Evolutionary conservation across 2,888 invertebrate genomes (phyloP).

Genomic region (Sepiola atlantica): DNA sequence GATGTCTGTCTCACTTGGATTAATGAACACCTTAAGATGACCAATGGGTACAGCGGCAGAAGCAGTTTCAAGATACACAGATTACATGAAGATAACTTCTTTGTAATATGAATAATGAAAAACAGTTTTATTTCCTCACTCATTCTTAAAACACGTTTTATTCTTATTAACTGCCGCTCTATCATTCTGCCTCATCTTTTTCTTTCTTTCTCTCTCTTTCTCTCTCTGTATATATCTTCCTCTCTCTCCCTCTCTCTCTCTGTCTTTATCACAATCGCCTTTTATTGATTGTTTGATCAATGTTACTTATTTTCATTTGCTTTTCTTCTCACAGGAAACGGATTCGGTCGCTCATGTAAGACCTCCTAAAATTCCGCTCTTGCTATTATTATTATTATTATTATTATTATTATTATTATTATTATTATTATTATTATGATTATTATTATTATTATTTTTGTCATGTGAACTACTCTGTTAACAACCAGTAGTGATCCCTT

Average conservation of each 20-base stretch:
- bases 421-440: too few relatives aligned
- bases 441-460: constrained; percentile 18
- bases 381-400: constrained; percentile 44
- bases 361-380: constrained; percentile 15
- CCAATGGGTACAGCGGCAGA: too few relatives aligned
- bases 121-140: background rate
- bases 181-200: background rate
- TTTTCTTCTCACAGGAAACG: constrained; percentile 45
- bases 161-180: background rate
- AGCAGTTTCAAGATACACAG: too few relatives aligned
- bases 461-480: background rate
- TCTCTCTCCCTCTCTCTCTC: background rate
- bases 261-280: background rate
- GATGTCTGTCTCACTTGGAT: too few relatives aligned
- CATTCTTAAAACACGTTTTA: background rate
- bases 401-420: constrained; percentile 40
- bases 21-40: too few relatives aligned
- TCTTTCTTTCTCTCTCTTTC: background rate
- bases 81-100: too few relatives aligned
- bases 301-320: constrained; percentile 35
- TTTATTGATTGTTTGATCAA: constrained; percentile 6
- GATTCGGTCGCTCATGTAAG: constrained; percentile 43
- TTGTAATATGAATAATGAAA: background rate
- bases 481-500: background rate
- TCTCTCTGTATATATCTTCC: too few relatives aligned